These are phyloP conservation scores for Melanaphis sacchari DNA, from an alignment of 1,140 invertebrate species.

Conservation along the genomic window DNA sequence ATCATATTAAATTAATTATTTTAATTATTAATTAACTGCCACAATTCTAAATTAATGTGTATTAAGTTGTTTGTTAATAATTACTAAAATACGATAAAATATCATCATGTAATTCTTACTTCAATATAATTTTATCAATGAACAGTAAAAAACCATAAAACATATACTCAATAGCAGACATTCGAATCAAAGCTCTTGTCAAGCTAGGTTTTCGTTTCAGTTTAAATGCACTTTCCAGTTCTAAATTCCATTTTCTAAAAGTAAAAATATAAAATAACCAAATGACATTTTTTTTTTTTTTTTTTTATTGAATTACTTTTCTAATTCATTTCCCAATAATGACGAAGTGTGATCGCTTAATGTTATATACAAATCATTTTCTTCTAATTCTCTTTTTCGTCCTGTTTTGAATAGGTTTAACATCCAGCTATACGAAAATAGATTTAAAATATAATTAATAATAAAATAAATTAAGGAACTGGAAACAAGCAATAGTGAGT, in stretches of 20 bases:
- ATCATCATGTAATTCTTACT: slow-evolving; percentile 54
- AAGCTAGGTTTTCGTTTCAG: slow-evolving; percentile 66
- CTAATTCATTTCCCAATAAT: slow-evolving; percentile 68
- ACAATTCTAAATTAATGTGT: background rate
- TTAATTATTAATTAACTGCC: background rate
- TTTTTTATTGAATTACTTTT: slow-evolving; percentile 60
- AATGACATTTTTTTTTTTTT: too few species aligned
- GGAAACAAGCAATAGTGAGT: background rate
- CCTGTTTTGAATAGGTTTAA: slow-evolving; percentile 73
- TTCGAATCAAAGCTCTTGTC: slow-evolving; percentile 66
- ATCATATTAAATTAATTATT: too few species aligned
- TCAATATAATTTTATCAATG: slow-evolving; percentile 66
- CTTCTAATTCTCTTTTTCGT: slow-evolving; percentile 72
- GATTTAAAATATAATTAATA: background rate
- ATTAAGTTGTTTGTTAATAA: background rate
- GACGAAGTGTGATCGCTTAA: slow-evolving; percentile 71
- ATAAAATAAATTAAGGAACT: background rate
- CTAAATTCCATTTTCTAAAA: slow-evolving; percentile 60
- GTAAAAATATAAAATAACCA: background rate
- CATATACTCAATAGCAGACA: slow-evolving; percentile 67
- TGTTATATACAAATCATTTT: slow-evolving; percentile 74
- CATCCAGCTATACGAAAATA: slow-evolving; percentile 68
- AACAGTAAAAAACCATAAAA: slow-evolving; percentile 67
- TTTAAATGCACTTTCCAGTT: slow-evolving; percentile 62
- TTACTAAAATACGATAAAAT: background rate